Conservation (phyloP, 2,888 invertebrate genomes). For the Escarpia spicata region DNA sequence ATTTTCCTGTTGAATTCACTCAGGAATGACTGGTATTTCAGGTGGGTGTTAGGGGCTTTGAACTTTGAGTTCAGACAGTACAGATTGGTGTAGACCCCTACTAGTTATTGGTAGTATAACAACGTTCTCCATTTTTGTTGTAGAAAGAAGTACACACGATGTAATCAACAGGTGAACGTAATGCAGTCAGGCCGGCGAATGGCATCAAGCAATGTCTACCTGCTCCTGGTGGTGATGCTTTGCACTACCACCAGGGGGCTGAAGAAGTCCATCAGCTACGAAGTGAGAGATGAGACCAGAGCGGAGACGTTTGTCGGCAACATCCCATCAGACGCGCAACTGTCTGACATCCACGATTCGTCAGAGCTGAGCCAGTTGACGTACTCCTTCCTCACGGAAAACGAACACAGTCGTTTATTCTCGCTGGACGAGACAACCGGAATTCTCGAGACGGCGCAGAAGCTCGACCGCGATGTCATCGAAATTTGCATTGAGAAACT, state of each 20-base stretch:
- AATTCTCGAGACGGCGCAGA: not conserved
- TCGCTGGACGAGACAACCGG: not conserved
- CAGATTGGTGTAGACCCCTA: not conserved
- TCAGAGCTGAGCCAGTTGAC: not conserved
- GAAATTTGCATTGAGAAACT: not conserved
- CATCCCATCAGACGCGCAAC: not conserved
- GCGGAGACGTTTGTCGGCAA: not conserved
- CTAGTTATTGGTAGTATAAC: not conserved
- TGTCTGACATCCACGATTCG: not conserved
- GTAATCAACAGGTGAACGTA: not conserved
- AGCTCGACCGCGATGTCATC: not conserved
- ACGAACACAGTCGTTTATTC: not conserved
- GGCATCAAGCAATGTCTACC: not conserved
- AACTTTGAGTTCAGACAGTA: too few species aligned
- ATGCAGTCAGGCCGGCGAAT: not conserved
- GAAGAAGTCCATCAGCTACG: not conserved
- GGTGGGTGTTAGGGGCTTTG: too few species aligned
- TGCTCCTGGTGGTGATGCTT: constrained; percentile 2
- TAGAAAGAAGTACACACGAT: not conserved
- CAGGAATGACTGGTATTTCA: too few species aligned
- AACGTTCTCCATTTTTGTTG: not conserved
- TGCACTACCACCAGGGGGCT: constrained; percentile 10
- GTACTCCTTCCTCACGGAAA: not conserved
- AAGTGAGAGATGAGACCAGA: not conserved
- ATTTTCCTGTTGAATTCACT: too few species aligned